A percentile compares a stretch with the other conserved stretches of the same genome.
These are phyloP conservation scores for Argynnis bischoffii DNA, from an alignment of 2,888 invertebrate species.

Conservation along the genomic window DNA sequence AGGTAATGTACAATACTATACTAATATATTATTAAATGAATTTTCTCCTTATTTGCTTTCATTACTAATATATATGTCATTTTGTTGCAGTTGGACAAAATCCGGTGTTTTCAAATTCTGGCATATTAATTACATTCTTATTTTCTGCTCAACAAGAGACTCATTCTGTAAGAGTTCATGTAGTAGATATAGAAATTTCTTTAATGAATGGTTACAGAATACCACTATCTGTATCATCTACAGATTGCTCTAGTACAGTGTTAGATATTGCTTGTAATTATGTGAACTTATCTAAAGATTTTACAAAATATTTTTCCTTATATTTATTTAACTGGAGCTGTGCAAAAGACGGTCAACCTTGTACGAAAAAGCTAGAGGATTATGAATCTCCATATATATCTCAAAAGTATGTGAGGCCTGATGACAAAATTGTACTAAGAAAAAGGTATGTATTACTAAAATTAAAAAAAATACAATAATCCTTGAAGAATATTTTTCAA, in stretches of 20 bases:
- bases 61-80: conserved; percentile 13
- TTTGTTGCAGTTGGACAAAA: conserved; percentile 91
- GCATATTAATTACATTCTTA: conserved; percentile 92
- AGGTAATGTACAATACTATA: conserved; percentile 72
- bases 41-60: not conserved
- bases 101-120: conserved; percentile 88
- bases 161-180: conserved; percentile 84
- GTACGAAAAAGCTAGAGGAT: conserved; percentile 95
- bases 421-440: conserved; percentile 91
- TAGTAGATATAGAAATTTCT: conserved; percentile 90
- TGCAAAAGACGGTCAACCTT: conserved; percentile 86
- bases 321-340: conserved; percentile 92
- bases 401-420: conserved; percentile 88
- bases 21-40: not conserved
- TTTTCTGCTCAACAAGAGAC: conserved; percentile 96
- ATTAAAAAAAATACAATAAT: not conserved
- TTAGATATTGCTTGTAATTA: conserved; percentile 91
- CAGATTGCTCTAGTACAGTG: conserved; percentile 92
- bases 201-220: conserved; percentile 94
- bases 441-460: conserved; percentile 84
- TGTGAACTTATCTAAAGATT: conserved; percentile 90
- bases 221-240: conserved; percentile 89
- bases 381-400: conserved; percentile 99
- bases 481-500: not conserved
- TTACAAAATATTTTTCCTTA: conserved; percentile 93